Evolutionary conservation across 1,140 invertebrate genomes (phyloP), one percentile per base, ranked within the genome.

Genomic region (Tribolium madens): DNA sequence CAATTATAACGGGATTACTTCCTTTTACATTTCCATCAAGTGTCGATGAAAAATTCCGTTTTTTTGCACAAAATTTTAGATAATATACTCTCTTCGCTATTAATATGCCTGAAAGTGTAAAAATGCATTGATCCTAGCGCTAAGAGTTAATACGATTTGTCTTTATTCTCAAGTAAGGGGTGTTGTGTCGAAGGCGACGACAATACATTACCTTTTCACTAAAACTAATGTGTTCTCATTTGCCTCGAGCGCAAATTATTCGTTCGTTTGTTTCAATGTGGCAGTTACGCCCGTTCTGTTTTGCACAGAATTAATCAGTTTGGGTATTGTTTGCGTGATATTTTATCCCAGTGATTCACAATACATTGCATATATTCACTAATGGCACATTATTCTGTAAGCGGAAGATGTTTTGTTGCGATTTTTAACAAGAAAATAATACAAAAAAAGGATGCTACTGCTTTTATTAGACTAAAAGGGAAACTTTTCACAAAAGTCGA

Each of bases 151-250:
- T 26, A 5, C 21, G 21, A 26, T 26, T 26, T 26, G 21, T 26
- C 21, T 5, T 26, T 26, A 26, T 26, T 26, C n/a, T n/a, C 21
- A 26, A 5, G 21, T 26, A 26, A 26, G 21, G 21, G 21, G 21
- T 26, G 21, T 26, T 26, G 21, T 26, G 21, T 26, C 21, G 21
- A 26, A 26, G 21, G 21, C 21, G 21, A 33, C 64, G 42, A 47
- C 64, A 70, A 70, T 70, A 42, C 69, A 71, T 71, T 48, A 71
- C 36, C 69, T 71, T 71, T 71, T 26, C 42, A 52, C 46, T 14
- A 17, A 72, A 72, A 72, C 70, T 72, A 52, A 72, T 72, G 70
- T 72, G 10, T 72, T 50, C 46, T 50, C 70, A 72, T 72, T 72
- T 72, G 47, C 69, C 12, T 71, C 47, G 42, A 17, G 15, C 17